Base-by-base conservation (phyloP, 2,113 vertebrate species). In the Prionailurus bengalensis region DNA sequence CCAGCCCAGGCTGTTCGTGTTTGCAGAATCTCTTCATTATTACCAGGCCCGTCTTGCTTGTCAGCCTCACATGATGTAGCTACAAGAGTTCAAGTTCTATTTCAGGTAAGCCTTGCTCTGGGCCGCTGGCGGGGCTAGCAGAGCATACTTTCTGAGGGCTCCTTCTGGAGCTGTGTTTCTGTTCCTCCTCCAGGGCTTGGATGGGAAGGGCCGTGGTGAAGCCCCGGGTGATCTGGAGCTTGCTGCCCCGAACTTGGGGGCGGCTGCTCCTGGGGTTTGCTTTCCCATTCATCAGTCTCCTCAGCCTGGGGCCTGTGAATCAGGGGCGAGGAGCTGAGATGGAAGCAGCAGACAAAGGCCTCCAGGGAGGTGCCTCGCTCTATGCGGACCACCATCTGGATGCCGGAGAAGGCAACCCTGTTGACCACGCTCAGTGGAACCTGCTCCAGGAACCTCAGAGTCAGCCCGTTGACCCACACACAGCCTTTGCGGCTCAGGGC, bases 311-410 rank as follows among this genome's bases (percentile, higher is more conserved):
- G 81, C 79, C 93, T 96, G 58, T 93, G 83, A 93, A 98, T 97
- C 82, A 98, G 94, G n/a, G 97, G 90, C 0, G 31, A 96, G 9
- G 96, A 45, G 48, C 95, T 98, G 73, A 97, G 15, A 4, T 78
- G 91, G 65, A 98, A 94, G 74, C 31, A 73, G 89, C 97, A 98
- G 91, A 79, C 51, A 21, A 98, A 97, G 48, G 85, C 85, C 65
- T 98, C 94, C 4, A 97, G 91, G 63, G 93, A 98, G 51, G 42
- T 0, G 0, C 97, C 97, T 11, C 5, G 33, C 51, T 97, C 85
- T 0, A 93, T 0, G 1, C 0, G 33, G 68, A 97, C 27, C n/a
- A 93, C 48, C 98, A 97, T 96, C 93, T 97, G 95, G 73, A 97
- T 0, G 17, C 85, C 27, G 0, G 74, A 92, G 92, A 97, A 98